Evolutionary conservation across 2,888 invertebrate species (phyloP).

Genomic region (Heteromyza rotundicornis): DNA sequence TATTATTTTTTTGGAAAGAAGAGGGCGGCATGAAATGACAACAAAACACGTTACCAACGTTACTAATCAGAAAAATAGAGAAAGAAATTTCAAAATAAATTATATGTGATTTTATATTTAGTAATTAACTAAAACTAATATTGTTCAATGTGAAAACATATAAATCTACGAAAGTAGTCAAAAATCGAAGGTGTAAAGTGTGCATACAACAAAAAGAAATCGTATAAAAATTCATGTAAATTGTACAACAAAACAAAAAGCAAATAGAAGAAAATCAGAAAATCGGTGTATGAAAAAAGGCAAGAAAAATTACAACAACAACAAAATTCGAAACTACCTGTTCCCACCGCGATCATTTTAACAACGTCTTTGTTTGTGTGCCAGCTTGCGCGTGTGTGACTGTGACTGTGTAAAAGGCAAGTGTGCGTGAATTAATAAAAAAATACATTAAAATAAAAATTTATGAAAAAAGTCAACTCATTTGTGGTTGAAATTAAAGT

Average conservation of each 20-base stretch:
- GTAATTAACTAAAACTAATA: too few relatives aligned
- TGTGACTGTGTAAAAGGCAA: conserved; percentile 9
- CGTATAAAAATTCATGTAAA: not conserved
- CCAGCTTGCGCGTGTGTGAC: not conserved
- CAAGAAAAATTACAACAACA: not conserved
- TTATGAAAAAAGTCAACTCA: too few relatives aligned
- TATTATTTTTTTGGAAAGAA: conserved; percentile 18
- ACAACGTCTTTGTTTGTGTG: not conserved
- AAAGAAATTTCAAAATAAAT: not conserved
- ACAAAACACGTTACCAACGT: conserved; percentile 38
- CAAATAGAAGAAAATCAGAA: not conserved
- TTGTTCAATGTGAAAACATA: conserved; percentile 22
- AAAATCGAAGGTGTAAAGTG: conserved; percentile 23
- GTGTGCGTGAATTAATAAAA: too few relatives aligned
- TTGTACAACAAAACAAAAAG: not conserved
- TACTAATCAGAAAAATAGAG: conserved; percentile 29
- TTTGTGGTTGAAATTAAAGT: too few relatives aligned
- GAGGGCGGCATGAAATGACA: conserved; percentile 26
- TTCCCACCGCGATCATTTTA: conserved; percentile 11
- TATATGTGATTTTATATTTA: not conserved
- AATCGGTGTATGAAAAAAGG: not conserved
- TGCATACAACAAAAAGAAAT: conserved; percentile 7
- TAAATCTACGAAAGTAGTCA: conserved; percentile 20
- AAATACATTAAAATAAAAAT: too few relatives aligned
- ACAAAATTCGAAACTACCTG: conserved; percentile 23